Conservation (phyloP, 2,888 invertebrate species). For the Orthosia gracilis region DNA sequence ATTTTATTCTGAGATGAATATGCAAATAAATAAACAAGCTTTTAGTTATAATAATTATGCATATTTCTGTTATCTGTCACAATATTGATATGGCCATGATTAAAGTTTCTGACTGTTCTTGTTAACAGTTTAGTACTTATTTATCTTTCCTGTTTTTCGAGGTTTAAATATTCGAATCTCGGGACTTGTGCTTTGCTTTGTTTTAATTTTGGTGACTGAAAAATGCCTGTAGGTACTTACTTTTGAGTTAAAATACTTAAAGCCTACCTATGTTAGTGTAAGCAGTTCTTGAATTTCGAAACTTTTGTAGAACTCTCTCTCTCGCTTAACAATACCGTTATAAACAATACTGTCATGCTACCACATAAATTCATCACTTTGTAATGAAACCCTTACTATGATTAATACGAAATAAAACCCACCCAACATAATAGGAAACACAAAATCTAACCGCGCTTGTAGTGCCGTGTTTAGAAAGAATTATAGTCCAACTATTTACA, state of each 20-base stretch:
- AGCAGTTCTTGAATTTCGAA: fast-evolving
- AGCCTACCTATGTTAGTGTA: no score
- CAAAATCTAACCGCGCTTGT: constrained; percentile 36
- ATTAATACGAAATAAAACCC: constrained; percentile 9
- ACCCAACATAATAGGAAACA: constrained; percentile 26
- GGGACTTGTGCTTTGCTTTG: neutral
- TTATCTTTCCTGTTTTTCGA: neutral
- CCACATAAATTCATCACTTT: neutral
- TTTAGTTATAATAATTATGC: constrained; percentile 39
- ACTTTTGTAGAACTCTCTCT: neutral
- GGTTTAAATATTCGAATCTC: neutral
- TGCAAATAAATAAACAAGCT: constrained; percentile 60
- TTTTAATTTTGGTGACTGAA: neutral
- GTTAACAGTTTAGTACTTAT: neutral
- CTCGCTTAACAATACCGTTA: neutral
- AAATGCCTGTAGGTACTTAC: neutral
- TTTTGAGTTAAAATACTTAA: neutral
- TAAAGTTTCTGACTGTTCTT: constrained; percentile 17
- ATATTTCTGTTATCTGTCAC: constrained; percentile 46
- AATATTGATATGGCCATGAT: constrained; percentile 25
- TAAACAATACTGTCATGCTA: neutral
- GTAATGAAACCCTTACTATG: neutral
- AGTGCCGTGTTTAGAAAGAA: constrained; percentile 57
- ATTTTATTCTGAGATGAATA: constrained; percentile 44
- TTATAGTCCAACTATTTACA: constrained; percentile 62